Evolutionary conservation across 1,140 invertebrate genomes (phyloP), one percentile per base, ranked within the genome.

Genomic region (Trichogramma pretiosum): DNA sequence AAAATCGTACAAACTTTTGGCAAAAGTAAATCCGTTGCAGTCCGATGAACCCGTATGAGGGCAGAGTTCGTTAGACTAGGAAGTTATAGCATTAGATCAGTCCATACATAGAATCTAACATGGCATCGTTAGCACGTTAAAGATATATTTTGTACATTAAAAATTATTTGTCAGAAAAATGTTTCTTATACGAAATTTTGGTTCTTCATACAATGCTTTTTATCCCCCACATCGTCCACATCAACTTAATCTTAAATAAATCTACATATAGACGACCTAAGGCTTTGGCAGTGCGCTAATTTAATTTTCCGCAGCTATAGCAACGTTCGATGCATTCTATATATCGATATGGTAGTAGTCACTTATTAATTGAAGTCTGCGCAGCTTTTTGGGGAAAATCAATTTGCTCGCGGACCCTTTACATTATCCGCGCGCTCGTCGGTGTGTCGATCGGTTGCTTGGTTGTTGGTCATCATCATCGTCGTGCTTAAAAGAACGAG

Each of bases 241-340:
- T n/a, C n/a, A n/a, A n/a, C n/a, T n/a, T n/a, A n/a, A n/a, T 14
- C 33, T 5, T 34, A 4, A 34, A 14, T 3, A 34, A 5, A 14
- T 3, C 28, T 36, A 68, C 63, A 60, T 62, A 68, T 71, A 71
- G 61, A 72, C 63, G 68, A 64, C 65, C 68, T 67, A 72, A 73
- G 64, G 64, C 70, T 70, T 72, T 69, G 70, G 69, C 69, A 72
- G 69, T 70, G 66, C 66, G 61, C 56, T 59, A 70, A 61, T 62
- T 56, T 66, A 62, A 61, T 65, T 63, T 60, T 58, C 59, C 50
- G 13, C n/a, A n/a, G n/a, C n/a, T n/a, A n/a, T n/a, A n/a, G n/a
- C n/a, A n/a, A n/a, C n/a, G n/a, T n/a, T n/a, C n/a, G n/a, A n/a
- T n/a, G n/a, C n/a, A n/a, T n/a, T n/a, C n/a, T n/a, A n/a, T n/a